A percentile compares a stretch with the other conserved stretches of the same genome.
Evolutionary conservation across 2,888 invertebrate genomes (phyloP).

Genomic region (Drosophila subquinaria): DNA sequence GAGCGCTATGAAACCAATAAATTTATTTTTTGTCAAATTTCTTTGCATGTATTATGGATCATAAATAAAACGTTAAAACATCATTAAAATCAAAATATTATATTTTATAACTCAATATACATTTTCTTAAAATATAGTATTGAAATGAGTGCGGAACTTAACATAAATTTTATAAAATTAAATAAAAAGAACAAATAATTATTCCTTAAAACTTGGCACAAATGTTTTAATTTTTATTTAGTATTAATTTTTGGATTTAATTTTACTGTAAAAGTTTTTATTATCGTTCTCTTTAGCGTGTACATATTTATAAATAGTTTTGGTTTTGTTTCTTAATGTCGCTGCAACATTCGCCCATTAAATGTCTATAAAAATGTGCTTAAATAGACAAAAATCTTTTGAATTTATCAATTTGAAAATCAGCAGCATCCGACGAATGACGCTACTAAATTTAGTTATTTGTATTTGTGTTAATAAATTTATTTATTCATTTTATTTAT

Average conservation of each 20-base stretch:
- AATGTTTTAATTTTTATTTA: slow-evolving; percentile 22
- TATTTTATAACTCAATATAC: background rate
- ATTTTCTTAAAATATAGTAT: slow-evolving; percentile 3
- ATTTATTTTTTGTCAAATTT: slow-evolving; percentile 67
- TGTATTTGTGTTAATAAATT: slow-evolving; percentile 37
- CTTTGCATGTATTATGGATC: slow-evolving; percentile 35
- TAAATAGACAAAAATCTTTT: slow-evolving; percentile 81
- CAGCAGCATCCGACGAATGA: slow-evolving; percentile 39
- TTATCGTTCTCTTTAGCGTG: slow-evolving; percentile 76
- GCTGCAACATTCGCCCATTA: slow-evolving; percentile 57
- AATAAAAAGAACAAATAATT: slow-evolving; percentile 3
- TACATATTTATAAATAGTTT: slow-evolving; percentile 77
- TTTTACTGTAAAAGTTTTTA: slow-evolving; percentile 67
- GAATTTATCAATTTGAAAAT: slow-evolving; percentile 58
- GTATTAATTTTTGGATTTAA: slow-evolving; percentile 53
- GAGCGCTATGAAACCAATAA: slow-evolving; percentile 86
- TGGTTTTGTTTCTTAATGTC: slow-evolving; percentile 42
- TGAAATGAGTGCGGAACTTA: slow-evolving; percentile 10
- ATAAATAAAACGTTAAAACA: slow-evolving; percentile 1
- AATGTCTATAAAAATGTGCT: slow-evolving; percentile 80
- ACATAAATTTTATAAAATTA: background rate
- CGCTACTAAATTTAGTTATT: slow-evolving; percentile 55
- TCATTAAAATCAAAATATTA: background rate
- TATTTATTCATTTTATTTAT: slow-evolving; percentile 48
- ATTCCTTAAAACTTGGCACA: slow-evolving; percentile 43